A percentile compares a stretch with the other conserved stretches of the same genome.
phyloP scores from a whole-genome alignment of 2,797 vertebrate genomes.

The Hippocampus kuda region DNA sequence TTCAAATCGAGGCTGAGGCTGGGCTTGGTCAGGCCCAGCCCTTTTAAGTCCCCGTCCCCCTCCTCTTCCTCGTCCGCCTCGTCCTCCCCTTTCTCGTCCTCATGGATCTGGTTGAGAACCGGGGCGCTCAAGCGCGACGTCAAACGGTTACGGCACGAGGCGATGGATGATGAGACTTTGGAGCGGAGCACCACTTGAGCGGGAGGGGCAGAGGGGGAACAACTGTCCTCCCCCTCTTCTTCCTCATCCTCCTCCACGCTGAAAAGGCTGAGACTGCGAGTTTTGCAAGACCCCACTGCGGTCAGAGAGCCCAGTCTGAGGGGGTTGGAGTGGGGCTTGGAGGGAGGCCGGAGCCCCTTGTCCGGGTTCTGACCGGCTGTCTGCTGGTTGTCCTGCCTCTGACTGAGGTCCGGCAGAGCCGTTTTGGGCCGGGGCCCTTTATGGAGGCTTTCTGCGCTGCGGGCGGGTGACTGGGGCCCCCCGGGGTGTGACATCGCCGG shows the following conservation, averaged over 20 bases:
- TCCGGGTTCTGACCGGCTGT: constrained; percentile 42
- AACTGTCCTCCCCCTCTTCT: constrained; percentile 73
- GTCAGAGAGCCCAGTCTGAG: constrained; percentile 49
- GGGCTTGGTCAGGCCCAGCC: constrained; percentile 73
- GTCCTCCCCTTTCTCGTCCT: constrained; percentile 80
- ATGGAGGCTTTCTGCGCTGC: constrained; percentile 81
- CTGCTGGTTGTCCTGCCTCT: constrained; percentile 55
- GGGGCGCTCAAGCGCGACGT: constrained; percentile 91
- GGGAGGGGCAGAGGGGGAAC: constrained; percentile 67
- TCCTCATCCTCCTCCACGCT: constrained; percentile 92
- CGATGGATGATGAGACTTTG: constrained; percentile 59
- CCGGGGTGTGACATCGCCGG: constrained; percentile 81
- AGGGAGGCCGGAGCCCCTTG: constrained; percentile 43
- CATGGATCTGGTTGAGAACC: constrained; percentile 94
- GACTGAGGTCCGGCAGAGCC: constrained; percentile 72
- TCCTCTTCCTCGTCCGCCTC: constrained; percentile 62
- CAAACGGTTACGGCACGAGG: constrained; percentile 77
- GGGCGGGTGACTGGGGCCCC: constrained; percentile 84
- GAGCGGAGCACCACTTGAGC: constrained; percentile 83
- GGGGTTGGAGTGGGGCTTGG: constrained; percentile 53
- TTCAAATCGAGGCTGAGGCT: constrained; percentile 86
- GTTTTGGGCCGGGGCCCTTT: constrained; percentile 85
- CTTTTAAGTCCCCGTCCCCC: constrained; percentile 34
- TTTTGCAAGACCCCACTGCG: constrained; percentile 46
- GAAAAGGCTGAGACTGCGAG: constrained; percentile 60